phyloP scores from a whole-genome alignment of 2,888 invertebrate genomes.

The Nymphalis urticae region DNA sequence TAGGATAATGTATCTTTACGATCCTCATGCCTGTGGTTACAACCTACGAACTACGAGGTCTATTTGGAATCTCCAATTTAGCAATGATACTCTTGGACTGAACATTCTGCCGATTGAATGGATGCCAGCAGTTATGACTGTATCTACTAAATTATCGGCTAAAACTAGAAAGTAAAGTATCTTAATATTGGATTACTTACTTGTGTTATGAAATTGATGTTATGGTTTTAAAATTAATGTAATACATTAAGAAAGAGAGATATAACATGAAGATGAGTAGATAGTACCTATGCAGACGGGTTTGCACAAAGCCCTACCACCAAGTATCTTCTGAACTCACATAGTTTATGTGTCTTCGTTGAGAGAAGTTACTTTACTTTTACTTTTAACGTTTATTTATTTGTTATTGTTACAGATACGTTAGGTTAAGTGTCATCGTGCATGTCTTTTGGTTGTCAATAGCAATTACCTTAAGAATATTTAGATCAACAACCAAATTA shows the following conservation, averaged over 20 bases:
- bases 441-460: slow-evolving; percentile 57
- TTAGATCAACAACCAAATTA: slow-evolving; percentile 36
- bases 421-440: slow-evolving; percentile 50
- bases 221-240: no score
- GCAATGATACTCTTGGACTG: slow-evolving; percentile 53
- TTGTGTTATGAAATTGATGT: not conserved
- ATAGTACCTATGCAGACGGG: no score
- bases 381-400: not conserved
- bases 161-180: slow-evolving; percentile 55
- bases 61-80: slow-evolving; percentile 50
- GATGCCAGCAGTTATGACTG: slow-evolving; percentile 48
- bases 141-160: slow-evolving; percentile 54
- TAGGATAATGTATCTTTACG: slow-evolving; percentile 70
- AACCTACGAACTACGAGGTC: slow-evolving; percentile 40
- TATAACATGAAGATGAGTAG: no score
- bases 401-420: slow-evolving; percentile 52
- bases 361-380: not conserved
- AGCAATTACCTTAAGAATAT: slow-evolving; percentile 47
- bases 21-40: slow-evolving; percentile 56
- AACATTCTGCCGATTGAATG: slow-evolving; percentile 54
- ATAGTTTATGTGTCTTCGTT: no score
- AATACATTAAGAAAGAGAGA: no score
- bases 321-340: not conserved
- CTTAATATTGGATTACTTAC: not conserved
- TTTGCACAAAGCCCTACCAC: no score